These are phyloP conservation scores for Pyrocoelia pectoralis DNA, from an alignment of 2,888 invertebrate species.

Conservation along the genomic window DNA sequence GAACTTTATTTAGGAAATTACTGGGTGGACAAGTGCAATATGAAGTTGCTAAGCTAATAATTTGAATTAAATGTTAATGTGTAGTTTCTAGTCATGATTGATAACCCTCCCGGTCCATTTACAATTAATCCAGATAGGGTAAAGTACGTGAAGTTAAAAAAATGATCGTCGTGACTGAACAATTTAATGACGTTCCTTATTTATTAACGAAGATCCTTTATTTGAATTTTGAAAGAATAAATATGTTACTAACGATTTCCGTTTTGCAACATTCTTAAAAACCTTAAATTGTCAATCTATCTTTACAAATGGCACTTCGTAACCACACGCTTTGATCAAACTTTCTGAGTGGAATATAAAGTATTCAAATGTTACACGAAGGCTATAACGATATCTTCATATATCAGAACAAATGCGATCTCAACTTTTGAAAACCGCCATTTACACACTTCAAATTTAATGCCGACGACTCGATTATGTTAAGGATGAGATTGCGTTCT, in stretches of 20 bases:
- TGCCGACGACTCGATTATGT: neutral
- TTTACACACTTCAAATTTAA: conserved; percentile 4
- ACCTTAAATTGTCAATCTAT: conserved; percentile 1
- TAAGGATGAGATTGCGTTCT: too few species aligned
- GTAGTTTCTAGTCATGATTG: too few species aligned
- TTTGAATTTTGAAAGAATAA: conserved; percentile 1
- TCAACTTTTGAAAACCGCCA: conserved; percentile 1
- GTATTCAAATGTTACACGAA: conserved; percentile 9
- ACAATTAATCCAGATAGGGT: too few species aligned
- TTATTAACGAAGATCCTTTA: too few species aligned
- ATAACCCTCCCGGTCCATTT: too few species aligned
- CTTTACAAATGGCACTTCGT: conserved; percentile 9
- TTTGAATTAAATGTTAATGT: too few species aligned
- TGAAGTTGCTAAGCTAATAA: too few species aligned
- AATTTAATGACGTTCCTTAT: too few species aligned
- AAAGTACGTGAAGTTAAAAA: too few species aligned
- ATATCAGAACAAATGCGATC: conserved; percentile 9
- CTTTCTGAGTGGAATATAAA: conserved; percentile 12
- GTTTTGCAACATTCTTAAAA: conserved; percentile 4
- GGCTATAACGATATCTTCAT: conserved; percentile 8
- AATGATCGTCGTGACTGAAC: too few species aligned
- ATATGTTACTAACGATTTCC: conserved; percentile 7
- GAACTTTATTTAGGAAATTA: too few species aligned
- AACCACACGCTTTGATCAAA: conserved; percentile 9
- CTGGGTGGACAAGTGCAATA: too few species aligned